Conservation (phyloP, 2,113 vertebrate genomes). For the Guaruba guarouba region DNA sequence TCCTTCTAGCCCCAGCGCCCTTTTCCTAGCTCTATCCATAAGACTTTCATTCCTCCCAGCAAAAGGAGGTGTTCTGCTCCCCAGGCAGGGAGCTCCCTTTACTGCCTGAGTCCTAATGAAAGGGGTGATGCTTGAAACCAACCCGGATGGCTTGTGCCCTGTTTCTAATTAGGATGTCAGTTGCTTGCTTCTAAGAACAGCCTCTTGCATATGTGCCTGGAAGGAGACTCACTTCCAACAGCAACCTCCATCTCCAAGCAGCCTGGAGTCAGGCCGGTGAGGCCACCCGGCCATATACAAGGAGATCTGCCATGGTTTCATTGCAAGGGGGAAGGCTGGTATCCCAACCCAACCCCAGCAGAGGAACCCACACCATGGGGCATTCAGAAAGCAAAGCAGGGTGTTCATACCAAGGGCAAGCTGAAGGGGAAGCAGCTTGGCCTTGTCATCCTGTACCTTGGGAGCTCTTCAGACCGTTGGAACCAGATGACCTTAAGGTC, state of each 20-base stretch:
- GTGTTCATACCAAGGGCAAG: background rate
- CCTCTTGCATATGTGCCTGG: background rate
- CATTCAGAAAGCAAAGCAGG: background rate
- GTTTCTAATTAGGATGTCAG: conserved; percentile 57
- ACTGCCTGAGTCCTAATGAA: conserved; percentile 3
- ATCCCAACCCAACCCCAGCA: background rate
- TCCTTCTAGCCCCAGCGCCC: background rate
- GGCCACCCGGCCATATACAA: background rate
- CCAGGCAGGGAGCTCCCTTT: conserved; percentile 2
- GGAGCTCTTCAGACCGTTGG: background rate
- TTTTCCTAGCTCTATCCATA: background rate
- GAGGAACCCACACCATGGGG: rapidly evolving
- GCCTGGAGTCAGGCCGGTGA: background rate
- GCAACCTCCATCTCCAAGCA: background rate
- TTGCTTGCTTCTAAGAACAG: conserved; percentile 44
- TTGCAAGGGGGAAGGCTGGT: background rate
- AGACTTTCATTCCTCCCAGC: background rate
- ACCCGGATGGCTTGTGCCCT: background rate
- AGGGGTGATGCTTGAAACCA: background rate
- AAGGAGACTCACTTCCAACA: background rate
- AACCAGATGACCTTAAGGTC: background rate
- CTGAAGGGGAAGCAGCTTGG: background rate
- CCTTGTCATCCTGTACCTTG: background rate
- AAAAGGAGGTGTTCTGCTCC: background rate
- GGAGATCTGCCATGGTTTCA: background rate